A percentile compares a stretch with the other conserved stretches of the same genome.
phyloP scores from a whole-genome alignment of 2,113 vertebrate genomes.

The Tychaedon coryphoeus region DNA sequence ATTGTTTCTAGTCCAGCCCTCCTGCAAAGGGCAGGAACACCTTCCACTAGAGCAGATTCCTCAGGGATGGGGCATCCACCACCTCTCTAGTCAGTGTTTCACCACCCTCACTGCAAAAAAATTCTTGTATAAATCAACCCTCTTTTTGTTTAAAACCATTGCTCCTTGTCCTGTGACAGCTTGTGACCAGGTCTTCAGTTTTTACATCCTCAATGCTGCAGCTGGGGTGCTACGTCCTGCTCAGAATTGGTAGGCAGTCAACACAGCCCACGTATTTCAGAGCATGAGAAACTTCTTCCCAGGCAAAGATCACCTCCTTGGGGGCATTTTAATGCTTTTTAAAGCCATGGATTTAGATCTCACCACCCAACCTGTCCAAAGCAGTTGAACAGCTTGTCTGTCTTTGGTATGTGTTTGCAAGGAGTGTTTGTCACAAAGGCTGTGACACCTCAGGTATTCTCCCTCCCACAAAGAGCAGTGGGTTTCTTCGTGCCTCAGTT shows the following conservation, averaged over 20 bases:
- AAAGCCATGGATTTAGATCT: neutral
- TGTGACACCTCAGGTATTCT: neutral
- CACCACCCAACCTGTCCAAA: neutral
- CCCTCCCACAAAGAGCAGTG: neutral
- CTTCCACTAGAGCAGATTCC: neutral
- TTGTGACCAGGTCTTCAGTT: neutral
- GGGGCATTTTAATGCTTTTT: neutral
- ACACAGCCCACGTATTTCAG: neutral
- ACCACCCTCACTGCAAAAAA: neutral
- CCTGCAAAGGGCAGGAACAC: neutral
- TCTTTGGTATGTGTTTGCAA: neutral
- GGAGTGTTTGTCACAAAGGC: neutral
- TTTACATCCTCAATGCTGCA: neutral
- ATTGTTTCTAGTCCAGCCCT: neutral
- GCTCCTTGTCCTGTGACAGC: neutral
- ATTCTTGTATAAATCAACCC: no score
- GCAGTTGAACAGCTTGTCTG: neutral
- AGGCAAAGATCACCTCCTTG: neutral
- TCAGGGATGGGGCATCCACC: neutral
- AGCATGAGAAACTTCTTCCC: neutral
- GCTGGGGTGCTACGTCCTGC: neutral
- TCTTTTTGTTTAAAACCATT: neutral
- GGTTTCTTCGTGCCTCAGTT: neutral
- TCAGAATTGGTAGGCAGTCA: neutral
- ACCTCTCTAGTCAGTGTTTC: neutral